A percentile compares a stretch with the other conserved stretches of the same genome.
phyloP scores from a whole-genome alignment of 2,888 invertebrate species.

The Microctonus brassicae region DNA sequence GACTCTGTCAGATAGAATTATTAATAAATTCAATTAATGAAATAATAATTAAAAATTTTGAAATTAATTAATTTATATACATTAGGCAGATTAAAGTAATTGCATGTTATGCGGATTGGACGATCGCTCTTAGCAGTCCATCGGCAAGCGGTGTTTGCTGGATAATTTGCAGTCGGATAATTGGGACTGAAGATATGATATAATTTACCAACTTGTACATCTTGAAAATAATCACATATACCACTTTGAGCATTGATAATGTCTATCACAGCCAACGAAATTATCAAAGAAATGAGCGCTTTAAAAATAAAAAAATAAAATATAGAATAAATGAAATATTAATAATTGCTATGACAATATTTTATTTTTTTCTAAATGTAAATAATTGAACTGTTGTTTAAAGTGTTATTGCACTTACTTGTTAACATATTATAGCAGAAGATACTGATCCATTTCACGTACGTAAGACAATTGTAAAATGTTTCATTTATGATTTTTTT shows the following conservation, averaged over 20 bases:
- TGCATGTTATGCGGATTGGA: constrained; percentile 56
- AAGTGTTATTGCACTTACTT: background rate
- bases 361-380: no score
- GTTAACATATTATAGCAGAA: background rate
- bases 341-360: no score
- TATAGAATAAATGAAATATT: background rate
- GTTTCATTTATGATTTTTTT: background rate
- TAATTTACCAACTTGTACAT: constrained; percentile 60
- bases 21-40: background rate
- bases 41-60: no score
- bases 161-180: constrained; percentile 71
- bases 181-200: constrained; percentile 71
- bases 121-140: constrained; percentile 72
- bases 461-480: background rate
- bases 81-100: constrained; percentile 69
- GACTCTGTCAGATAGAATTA: constrained; percentile 65
- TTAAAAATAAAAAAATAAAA: background rate
- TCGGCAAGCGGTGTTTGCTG: constrained; percentile 67
- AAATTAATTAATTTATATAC: constrained; percentile 60
- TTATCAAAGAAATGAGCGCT: background rate
- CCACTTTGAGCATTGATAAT: background rate
- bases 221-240: constrained; percentile 70
- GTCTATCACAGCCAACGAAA: background rate
- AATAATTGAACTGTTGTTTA: no score
- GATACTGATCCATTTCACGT: background rate